Conservation (phyloP, 2,888 invertebrate species). For the Hartigia nigra region DNA sequence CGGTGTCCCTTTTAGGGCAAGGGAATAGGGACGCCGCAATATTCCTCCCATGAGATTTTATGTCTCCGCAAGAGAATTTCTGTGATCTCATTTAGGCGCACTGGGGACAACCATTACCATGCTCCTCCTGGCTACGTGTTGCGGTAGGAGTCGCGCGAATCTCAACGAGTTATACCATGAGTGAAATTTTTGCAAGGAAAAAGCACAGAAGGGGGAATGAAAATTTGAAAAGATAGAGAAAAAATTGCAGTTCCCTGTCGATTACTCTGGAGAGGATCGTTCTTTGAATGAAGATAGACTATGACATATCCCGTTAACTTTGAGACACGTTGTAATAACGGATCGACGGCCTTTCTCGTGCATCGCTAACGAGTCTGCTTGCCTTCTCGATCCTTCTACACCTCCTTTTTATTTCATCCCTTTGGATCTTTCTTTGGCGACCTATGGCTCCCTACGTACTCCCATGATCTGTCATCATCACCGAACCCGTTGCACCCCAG, state of each 20-base stretch:
- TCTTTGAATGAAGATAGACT: not conserved
- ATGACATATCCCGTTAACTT: not conserved
- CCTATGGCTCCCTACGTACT: not conserved
- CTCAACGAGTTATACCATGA: not conserved
- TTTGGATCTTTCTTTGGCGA: not conserved
- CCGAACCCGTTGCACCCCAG: not conserved
- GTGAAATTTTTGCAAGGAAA: not conserved
- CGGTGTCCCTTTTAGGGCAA: not conserved
- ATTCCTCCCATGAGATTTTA: not conserved
- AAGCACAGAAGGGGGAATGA: not conserved
- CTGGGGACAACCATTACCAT: not conserved
- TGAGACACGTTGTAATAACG: not conserved
- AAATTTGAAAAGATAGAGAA: not conserved
- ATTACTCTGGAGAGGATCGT: not conserved
- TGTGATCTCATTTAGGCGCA: not conserved
- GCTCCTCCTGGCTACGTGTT: not conserved
- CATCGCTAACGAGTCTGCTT: not conserved
- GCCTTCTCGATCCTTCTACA: not conserved
- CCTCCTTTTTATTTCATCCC: not conserved
- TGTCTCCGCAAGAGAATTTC: not conserved
- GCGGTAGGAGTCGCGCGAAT: not conserved
- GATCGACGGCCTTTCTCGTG: not conserved
- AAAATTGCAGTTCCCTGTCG: not conserved
- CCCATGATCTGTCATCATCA: not conserved
- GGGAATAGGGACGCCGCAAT: not conserved